Evolutionary conservation across 64 coral and sea anemone genomes (phyloP).

Genomic region (Cladopsammia gracilis): DNA sequence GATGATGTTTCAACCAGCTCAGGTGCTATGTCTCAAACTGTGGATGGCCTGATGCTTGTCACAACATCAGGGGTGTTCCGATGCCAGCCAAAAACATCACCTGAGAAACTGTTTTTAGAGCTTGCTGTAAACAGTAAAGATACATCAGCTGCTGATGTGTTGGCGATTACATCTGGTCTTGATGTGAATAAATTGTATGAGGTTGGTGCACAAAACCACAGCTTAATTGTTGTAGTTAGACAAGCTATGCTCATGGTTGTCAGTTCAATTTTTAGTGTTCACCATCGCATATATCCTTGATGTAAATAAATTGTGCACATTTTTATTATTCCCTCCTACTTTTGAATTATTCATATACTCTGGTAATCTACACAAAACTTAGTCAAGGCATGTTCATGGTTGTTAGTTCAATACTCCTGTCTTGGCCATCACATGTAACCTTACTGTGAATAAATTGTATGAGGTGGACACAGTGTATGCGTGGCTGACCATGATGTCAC

Average conservation of each 20-base stretch:
- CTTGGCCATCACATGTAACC: background rate
- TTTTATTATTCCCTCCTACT: too few relatives aligned
- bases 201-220: conserved; percentile 24
- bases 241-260: too few relatives aligned
- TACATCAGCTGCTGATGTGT: conserved; percentile 90
- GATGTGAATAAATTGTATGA: conserved; percentile 96
- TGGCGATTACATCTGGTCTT: conserved; percentile 91
- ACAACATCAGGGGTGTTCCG: conserved; percentile 84
- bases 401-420: too few relatives aligned
- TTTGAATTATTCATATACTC: too few relatives aligned
- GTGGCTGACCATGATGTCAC: too few relatives aligned
- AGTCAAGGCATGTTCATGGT: too few relatives aligned
- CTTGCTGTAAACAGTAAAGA: conserved; percentile 92
- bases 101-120: conserved; percentile 96
- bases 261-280: too few relatives aligned
- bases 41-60: conserved; percentile 84
- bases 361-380: too few relatives aligned
- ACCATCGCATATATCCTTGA: too few relatives aligned
- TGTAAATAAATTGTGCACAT: too few relatives aligned
- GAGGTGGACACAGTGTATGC: conserved; percentile 16
- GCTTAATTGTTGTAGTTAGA: too few relatives aligned
- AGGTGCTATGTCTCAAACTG: conserved; percentile 47
- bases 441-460: conserved; percentile 81
- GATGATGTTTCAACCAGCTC: background rate
- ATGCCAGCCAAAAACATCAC: conserved; percentile 86